A percentile compares a stretch with the other conserved stretches of the same genome.
Evolutionary conservation across 2,888 invertebrate genomes (phyloP).

Genomic region (Tiphia femorata): DNA sequence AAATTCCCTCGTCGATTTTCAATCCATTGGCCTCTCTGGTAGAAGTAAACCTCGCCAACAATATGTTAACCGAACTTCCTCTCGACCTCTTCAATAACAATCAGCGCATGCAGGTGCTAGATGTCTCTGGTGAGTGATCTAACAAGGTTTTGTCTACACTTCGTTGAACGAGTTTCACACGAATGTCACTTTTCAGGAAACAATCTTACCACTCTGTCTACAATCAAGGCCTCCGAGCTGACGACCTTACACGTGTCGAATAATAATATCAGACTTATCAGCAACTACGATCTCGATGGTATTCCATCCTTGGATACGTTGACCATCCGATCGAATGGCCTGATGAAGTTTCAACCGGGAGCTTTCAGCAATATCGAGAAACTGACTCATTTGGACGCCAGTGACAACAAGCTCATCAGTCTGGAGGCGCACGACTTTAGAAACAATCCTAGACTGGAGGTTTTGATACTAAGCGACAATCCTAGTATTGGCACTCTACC

Average conservation of each 20-base stretch:
- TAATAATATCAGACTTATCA: constrained; percentile 77
- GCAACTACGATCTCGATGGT: constrained; percentile 76
- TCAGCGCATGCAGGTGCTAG: constrained; percentile 78
- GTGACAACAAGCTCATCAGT: constrained; percentile 78
- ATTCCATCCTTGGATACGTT: constrained; percentile 77
- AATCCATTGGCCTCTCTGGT: constrained; percentile 76
- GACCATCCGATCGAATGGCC: constrained; percentile 78
- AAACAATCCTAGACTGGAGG: constrained; percentile 78
- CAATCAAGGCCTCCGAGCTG: constrained; percentile 75
- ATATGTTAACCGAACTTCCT: constrained; percentile 76
- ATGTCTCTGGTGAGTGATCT: constrained; percentile 46
- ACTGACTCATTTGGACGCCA: constrained; percentile 80
- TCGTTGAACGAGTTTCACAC: background rate
- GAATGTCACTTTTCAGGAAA: constrained; percentile 66
- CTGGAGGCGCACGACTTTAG: constrained; percentile 79
- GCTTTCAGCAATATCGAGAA: constrained; percentile 78
- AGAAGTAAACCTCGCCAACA: constrained; percentile 81
- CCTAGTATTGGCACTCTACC: constrained; percentile 78
- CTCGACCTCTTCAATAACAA: constrained; percentile 75
- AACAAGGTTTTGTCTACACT: background rate
- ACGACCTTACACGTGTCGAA: constrained; percentile 79
- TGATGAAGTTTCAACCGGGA: constrained; percentile 77
- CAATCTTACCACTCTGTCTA: constrained; percentile 76
- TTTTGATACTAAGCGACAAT: constrained; percentile 80
- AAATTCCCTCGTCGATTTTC: constrained; percentile 75